Evolutionary conservation across 1,140 invertebrate species (phyloP).

Genomic region (Coelopa frigida): DNA sequence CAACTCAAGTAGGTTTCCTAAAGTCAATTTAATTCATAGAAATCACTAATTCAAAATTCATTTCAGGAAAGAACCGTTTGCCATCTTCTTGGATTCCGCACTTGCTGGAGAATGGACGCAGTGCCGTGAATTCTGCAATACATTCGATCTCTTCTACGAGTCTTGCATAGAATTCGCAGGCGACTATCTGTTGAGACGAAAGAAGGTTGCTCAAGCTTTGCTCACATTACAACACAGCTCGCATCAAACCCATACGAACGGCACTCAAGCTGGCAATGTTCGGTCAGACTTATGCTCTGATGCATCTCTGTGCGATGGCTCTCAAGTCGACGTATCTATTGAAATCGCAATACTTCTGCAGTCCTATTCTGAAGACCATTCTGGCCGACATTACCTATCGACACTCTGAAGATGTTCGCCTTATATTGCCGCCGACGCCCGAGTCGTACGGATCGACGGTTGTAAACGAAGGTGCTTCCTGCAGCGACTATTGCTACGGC

Average conservation of each 20-base stretch:
- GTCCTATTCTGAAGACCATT: conserved; percentile 28
- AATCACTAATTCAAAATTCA: not conserved
- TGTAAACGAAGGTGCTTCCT: conserved; percentile 24
- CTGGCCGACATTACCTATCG: conserved; percentile 31
- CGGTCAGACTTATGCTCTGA: conserved; percentile 61
- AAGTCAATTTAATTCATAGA: conserved; percentile 1
- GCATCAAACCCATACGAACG: conserved; percentile 60
- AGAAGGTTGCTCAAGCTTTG: conserved; percentile 58
- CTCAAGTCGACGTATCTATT: conserved; percentile 36
- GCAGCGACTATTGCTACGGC: conserved; percentile 39
- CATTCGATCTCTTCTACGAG: conserved; percentile 61
- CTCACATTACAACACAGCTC: conserved; percentile 65
- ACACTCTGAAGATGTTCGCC: conserved; percentile 37
- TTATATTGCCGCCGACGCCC: conserved; percentile 21
- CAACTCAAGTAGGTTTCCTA: conserved; percentile 48
- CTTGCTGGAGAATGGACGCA: conserved; percentile 30
- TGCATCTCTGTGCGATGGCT: conserved; percentile 46
- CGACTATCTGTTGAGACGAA: conserved; percentile 58
- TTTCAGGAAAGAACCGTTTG: conserved; percentile 51
- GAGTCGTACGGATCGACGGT: conserved; percentile 5
- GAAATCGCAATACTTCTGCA: conserved; percentile 28
- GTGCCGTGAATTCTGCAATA: conserved; percentile 43
- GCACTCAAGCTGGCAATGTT: conserved; percentile 65
- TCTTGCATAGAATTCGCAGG: conserved; percentile 65
- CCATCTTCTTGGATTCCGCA: conserved; percentile 56